Evolutionary conservation across 2,797 vertebrate genomes (phyloP), one percentile per base, ranked within the genome.

Genomic region (Macrochelys suwanniensis): DNA sequence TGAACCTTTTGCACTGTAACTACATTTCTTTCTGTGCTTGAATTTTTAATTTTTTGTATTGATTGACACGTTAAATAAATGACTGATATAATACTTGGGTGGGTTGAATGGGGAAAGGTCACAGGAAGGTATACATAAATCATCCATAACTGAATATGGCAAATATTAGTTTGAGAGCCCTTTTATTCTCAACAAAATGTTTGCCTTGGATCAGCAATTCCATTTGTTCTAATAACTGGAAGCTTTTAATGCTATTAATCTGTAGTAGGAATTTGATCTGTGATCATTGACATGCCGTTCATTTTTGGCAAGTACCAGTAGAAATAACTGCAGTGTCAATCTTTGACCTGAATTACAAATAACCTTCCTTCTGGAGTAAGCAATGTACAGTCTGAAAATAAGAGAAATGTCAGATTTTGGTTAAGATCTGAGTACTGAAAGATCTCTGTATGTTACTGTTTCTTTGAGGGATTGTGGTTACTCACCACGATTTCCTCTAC

Each of bases 391-490:
- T 95, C 10, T 28, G 91, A 95, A 97, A 95, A 97, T 95, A 97
- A 86, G 88, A 97, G 97, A 96, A 94, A 95, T 96, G 96, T 96
- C 97, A 96, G 86, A 85, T 86, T 97, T 97, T 95, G 91, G 93
- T 91, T 97, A 93, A 97, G 97, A 97, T 96, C 97, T 95, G 95
- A 94, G 85, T 85, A 90, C 92, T 83, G 91, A 94, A 97, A 97
- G 95, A 97, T 96, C 95, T 97, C 95, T 96, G 92, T 92, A 89
- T 93, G 96, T 97, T 97, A 97, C 96, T 95, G 95, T 96, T 94
- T 94, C 86, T 97, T 96, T 97, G 95, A 97, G 76, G 90, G 81
- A 97, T 97, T 95, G 89, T 89, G 91, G 79, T 90, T 96, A 88
- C 87, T 96, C 88, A 95, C 95, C 88, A 92, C 96, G 97, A 96